These are phyloP conservation scores for Eupithecia inturbata DNA, from an alignment of 2,888 invertebrate genomes.

Conservation along the genomic window DNA sequence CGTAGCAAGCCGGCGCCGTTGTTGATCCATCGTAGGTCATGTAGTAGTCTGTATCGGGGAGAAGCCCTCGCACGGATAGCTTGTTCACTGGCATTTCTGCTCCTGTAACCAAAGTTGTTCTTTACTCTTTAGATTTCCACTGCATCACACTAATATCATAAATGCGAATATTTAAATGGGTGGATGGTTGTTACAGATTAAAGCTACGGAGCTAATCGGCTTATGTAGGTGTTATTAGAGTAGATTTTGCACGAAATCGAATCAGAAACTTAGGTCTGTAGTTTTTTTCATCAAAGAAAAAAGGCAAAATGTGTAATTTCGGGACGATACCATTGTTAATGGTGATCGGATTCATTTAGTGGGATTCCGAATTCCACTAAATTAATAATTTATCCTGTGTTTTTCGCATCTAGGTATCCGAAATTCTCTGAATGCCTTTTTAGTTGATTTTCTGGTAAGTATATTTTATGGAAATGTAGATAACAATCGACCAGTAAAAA, in stretches of 20 bases:
- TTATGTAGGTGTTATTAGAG: too few species aligned
- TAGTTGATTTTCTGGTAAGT: not conserved
- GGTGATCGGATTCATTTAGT: too few species aligned
- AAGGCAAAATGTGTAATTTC: not conserved
- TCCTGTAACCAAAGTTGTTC: slow-evolving; percentile 74
- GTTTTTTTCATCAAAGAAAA: not conserved
- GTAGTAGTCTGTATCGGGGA: slow-evolving; percentile 97
- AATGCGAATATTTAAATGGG: not conserved
- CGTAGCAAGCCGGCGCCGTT: slow-evolving; percentile 98
- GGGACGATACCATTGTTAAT: not conserved
- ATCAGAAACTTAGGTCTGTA: too few species aligned
- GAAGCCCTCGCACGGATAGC: slow-evolving; percentile 92
- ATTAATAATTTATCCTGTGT: too few species aligned
- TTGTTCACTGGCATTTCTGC: slow-evolving; percentile 93
- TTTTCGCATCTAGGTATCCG: not conserved
- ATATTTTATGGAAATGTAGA: not conserved
- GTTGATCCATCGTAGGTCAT: slow-evolving; percentile 99
- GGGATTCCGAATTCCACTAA: too few species aligned
- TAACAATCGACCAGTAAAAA: slow-evolving; percentile 1
- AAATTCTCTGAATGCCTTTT: not conserved
- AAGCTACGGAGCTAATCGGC: too few species aligned
- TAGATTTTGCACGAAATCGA: too few species aligned
- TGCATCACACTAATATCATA: not conserved
- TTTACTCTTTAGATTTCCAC: not conserved
- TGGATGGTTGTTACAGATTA: too few species aligned